A percentile compares a stretch with the other conserved stretches of the same genome.
Conservation (phyloP, 2,888 invertebrate species). For the Cerastis leucographa region DNA sequence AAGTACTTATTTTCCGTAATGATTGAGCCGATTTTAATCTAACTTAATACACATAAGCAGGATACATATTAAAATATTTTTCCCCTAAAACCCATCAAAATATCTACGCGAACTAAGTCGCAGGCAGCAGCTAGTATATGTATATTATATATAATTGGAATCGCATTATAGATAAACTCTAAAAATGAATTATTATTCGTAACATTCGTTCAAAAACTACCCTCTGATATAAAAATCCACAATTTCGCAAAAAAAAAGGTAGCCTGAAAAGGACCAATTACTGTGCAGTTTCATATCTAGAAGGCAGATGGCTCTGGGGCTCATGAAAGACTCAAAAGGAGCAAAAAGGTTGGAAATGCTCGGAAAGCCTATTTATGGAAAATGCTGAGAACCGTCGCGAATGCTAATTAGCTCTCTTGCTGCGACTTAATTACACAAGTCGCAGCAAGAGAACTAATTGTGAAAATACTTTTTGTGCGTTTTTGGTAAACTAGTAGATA, state of each 20-base stretch:
- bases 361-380: slow-evolving; percentile 7
- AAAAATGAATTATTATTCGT: not conserved
- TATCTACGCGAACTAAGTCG: too few species aligned
- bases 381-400: slow-evolving; percentile 25
- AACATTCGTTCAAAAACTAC: not conserved
- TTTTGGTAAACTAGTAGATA: not conserved
- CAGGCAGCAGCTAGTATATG: too few species aligned
- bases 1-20: too few species aligned
- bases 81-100: too few species aligned
- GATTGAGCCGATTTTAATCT: too few species aligned
- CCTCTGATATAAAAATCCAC: not conserved
- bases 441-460: too few species aligned
- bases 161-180: too few species aligned
- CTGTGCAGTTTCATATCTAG: slow-evolving; percentile 40
- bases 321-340: slow-evolving; percentile 14
- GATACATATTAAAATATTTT: too few species aligned
- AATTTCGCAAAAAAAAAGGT: not conserved
- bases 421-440: too few species aligned
- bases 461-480: not conserved
- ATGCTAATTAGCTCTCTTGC: slow-evolving; percentile 48
- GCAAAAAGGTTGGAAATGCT: slow-evolving; percentile 17
- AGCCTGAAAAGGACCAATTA: slow-evolving; percentile 50
- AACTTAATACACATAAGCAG: too few species aligned
- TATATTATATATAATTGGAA: too few species aligned
- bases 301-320: slow-evolving; percentile 31